Conservation (phyloP, 2,888 invertebrate genomes). For the Drosophila paranaensis region DNA sequence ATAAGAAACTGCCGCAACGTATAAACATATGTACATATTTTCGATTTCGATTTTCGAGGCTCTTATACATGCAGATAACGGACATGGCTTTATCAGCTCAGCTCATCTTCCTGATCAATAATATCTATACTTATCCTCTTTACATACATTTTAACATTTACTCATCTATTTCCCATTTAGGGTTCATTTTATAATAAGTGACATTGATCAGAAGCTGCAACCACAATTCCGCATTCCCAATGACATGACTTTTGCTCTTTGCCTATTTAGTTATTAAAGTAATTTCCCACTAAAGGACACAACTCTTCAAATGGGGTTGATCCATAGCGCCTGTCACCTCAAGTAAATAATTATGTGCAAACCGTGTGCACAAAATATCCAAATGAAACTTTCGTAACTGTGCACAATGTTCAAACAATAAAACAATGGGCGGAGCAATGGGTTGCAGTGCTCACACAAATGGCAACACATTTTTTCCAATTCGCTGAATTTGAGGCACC, state of each 20-base stretch:
- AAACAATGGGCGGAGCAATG: not conserved
- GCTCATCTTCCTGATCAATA: no score
- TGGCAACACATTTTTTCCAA: constrained; percentile 61
- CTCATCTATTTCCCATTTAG: no score
- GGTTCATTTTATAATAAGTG: no score
- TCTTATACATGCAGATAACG: no score
- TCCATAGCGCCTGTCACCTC: constrained; percentile 48
- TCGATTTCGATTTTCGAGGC: no score
- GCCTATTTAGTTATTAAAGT: constrained; percentile 27
- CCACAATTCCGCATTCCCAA: constrained; percentile 3
- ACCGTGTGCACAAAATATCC: constrained; percentile 47
- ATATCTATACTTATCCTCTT: no score
- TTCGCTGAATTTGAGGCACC: constrained; percentile 55
- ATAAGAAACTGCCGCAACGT: no score
- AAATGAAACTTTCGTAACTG: constrained; percentile 60
- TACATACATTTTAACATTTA: no score
- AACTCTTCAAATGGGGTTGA: constrained; percentile 7
- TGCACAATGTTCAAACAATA: constrained; percentile 12
- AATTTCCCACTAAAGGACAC: constrained; percentile 20
- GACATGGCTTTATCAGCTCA: no score
- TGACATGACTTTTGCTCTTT: constrained; percentile 13
- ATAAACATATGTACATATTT: no score
- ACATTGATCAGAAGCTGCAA: constrained; percentile 18
- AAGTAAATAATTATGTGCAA: constrained; percentile 66
- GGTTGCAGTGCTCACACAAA: constrained; percentile 41